Evolutionary conservation across 2,888 invertebrate species (phyloP).

Genomic region (Eledone cirrhosa): DNA sequence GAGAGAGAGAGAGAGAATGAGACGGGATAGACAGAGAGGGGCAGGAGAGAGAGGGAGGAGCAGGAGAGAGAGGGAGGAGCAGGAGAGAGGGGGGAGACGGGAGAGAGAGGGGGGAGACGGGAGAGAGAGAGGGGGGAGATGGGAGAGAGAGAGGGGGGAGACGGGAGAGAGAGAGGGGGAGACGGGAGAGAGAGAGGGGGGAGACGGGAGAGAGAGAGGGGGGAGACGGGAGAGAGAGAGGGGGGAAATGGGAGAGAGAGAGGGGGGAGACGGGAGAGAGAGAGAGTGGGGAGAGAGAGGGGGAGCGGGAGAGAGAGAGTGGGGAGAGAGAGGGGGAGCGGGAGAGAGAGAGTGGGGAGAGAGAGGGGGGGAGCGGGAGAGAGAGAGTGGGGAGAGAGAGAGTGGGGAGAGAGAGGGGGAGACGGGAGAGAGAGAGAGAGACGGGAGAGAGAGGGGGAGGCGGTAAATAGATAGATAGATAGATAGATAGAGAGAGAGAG

Average conservation of each 20-base stretch:
- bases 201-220: slow-evolving; percentile 29
- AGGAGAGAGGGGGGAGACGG: slow-evolving; percentile 29
- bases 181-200: slow-evolving; percentile 11
- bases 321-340: too few relatives aligned
- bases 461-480: too few relatives aligned
- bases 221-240: slow-evolving; percentile 24
- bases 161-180: slow-evolving; percentile 25
- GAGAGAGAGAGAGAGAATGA: neutral
- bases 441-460: too few relatives aligned
- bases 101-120: slow-evolving; percentile 15
- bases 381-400: too few relatives aligned
- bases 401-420: too few relatives aligned
- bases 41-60: slow-evolving; percentile 27
- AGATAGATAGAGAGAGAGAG: too few relatives aligned
- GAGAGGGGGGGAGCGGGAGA: too few relatives aligned
- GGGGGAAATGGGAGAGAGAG: slow-evolving; percentile 27
- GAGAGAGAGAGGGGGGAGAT: neutral
- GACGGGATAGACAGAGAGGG: slow-evolving; percentile 27
- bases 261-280: slow-evolving; percentile 26
- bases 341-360: too few relatives aligned
- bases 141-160: slow-evolving; percentile 27
- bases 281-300: too few relatives aligned
- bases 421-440: too few relatives aligned
- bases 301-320: too few relatives aligned
- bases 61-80: slow-evolving; percentile 16